Evolutionary conservation across 2,888 invertebrate species (phyloP), one percentile per base, ranked within the genome.

Genomic region (Sycophila texana): DNA sequence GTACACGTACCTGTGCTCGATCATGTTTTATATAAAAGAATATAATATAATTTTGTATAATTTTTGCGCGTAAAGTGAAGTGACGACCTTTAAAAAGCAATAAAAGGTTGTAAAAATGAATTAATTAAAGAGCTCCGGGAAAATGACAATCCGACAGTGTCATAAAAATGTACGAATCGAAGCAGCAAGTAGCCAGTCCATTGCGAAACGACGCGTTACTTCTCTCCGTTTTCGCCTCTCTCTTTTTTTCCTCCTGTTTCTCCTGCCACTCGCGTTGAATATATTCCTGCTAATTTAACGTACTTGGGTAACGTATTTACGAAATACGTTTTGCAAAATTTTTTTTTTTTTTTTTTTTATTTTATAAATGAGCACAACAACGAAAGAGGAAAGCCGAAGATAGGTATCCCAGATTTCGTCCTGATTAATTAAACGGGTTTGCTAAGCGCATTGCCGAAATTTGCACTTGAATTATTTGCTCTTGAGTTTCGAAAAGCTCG

Each of bases 221-320:
- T 74, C 58, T 70, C 71, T 30, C 53, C 72, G 58, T 49, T 30
- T 47, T 55, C 22, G 51, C 63, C 63, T 61, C 61, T 78, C 73
- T 78, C 63, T 76, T 65, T 49, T 49, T 71, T 39, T 39, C 53
- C 51, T 30, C 22, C 67, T 61, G 60, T 18, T 66, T 53, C 65
- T 55, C 61, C n/a, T 26, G 26, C 70, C 53, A 55, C 73, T 78
- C 61, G 26, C 60, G 74, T 63, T 74, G 68, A 78, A 78, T 74
- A 78, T 74, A 78, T 78, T 68, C 70, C 61, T 78, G 57, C 58
- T 74, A 78, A 78, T 78, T 74, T 74, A 70, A 22, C 63, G 57
- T 70, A 78, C 68, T 78, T 74, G 74, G 67, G 78, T 78, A 78
- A 74, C 68, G 74, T 63, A 74, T 74, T 74, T 78, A 78, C 68